Evolutionary conservation across 2,113 vertebrate species (phyloP), one percentile per base, ranked within the genome.

Genomic region (Scartelaos histophorus): DNA sequence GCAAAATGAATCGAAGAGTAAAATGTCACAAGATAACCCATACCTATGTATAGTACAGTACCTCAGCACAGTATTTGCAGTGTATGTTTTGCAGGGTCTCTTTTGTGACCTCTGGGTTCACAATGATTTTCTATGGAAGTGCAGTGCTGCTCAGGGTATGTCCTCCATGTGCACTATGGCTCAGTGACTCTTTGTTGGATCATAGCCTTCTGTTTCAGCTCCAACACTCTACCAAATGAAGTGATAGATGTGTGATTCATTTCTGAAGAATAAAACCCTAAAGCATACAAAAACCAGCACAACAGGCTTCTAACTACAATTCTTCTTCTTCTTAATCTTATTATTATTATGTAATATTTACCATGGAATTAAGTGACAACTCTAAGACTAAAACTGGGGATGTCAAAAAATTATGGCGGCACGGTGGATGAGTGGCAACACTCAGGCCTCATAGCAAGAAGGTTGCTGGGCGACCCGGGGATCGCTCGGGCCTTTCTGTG

Each of bases 171-270:
- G 53, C 6, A 3, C 45, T 51, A 60, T 56, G 47, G 38, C 11
- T 78, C 77, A 82, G 85, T 73, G 56, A 57, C 43, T 22, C 72
- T 69, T 82, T 85, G 79, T 74, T 70, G 60, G 54, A 25, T 19
- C 16, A 72, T 49, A 29, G 35, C 2, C n/a, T 46, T 70, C 57
- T 25, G 13, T 60, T 35, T 16, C 16, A 17, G 9, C 10, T 34
- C 15, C 16, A 62, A 17, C 60, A 60, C n/a, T 15, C 46, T 15
- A 3, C 10, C 1, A 12, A 15, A 25, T 15, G 25, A 60, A 29
- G 22, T 0, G 25, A 3, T 15, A 61, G 3, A 61, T 34, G 4
- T 34, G n/a, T 19, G 29, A 19, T 35, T 19, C 13, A 62, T 61
- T 57, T 54, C 19, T 54, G 51, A 16, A 61, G 13, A 17, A 62